Conservation (phyloP, 2,113 vertebrate species). For the Tupaia tana region DNA sequence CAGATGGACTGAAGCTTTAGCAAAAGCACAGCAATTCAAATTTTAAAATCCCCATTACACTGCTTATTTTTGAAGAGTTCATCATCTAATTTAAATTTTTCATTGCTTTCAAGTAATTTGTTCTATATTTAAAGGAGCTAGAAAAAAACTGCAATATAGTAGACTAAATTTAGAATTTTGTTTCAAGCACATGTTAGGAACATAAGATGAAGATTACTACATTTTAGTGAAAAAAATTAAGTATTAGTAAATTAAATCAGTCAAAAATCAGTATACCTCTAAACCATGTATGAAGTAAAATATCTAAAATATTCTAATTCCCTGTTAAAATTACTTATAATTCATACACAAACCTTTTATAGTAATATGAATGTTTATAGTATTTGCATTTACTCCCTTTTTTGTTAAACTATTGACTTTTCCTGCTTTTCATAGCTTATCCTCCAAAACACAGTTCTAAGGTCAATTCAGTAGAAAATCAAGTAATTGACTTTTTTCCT, state of each 20-base stretch:
- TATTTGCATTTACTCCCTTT: accelerated
- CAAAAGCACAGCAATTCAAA: background rate
- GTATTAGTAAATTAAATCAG: background rate
- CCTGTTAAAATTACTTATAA: background rate
- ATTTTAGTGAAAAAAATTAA: conserved; percentile 17
- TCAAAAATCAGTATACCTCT: background rate
- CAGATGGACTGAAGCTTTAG: background rate
- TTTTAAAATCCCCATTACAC: background rate
- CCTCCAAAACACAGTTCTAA: background rate
- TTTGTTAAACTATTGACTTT: background rate
- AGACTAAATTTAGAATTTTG: background rate
- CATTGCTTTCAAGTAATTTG: background rate
- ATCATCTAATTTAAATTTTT: background rate
- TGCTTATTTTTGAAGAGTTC: background rate
- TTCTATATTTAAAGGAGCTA: background rate
- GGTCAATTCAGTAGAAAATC: background rate
- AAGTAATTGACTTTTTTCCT: background rate
- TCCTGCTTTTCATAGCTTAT: background rate
- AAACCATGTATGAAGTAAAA: background rate
- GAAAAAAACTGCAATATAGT: background rate
- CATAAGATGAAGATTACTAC: background rate
- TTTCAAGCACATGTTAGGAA: background rate
- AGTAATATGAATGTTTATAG: background rate
- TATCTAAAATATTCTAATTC: background rate
- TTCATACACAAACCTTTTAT: background rate